Percentiles rank a stretch among this genome's conserved stretches.
These are phyloP conservation scores for Aleiodes leptofemur DNA, from an alignment of 2,888 invertebrate species.

Conservation along the genomic window DNA sequence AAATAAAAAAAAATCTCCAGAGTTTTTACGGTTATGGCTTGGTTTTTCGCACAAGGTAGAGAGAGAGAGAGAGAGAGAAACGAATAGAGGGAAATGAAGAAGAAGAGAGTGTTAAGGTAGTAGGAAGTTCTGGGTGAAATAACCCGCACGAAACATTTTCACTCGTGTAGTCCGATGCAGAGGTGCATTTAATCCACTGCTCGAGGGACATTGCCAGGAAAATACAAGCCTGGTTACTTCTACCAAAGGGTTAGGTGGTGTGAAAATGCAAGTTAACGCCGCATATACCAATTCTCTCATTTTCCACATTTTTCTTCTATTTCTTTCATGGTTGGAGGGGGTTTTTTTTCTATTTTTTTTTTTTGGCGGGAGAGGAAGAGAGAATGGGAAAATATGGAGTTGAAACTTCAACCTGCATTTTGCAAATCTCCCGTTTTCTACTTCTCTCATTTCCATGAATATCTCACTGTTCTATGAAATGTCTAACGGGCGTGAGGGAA, in stretches of 20 bases:
- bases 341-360: not conserved
- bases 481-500: constrained; percentile 15
- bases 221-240: constrained; percentile 9
- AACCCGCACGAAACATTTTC: constrained; percentile 15
- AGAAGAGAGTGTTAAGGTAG: not conserved
- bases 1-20: too few species aligned
- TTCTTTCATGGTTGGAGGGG: not conserved
- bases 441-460: constrained; percentile 35
- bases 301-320: not conserved
- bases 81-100: too few species aligned
- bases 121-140: constrained; percentile 8
- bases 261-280: constrained; percentile 5
- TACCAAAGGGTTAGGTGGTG: constrained; percentile 1
- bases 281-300: not conserved
- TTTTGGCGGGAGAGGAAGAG: not conserved
- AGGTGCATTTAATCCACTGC: constrained; percentile 26
- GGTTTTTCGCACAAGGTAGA: too few species aligned
- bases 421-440: not conserved
- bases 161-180: constrained; percentile 10
- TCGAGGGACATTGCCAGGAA: constrained; percentile 21
- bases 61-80: too few species aligned
- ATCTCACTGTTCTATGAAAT: constrained; percentile 9
- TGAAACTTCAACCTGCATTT: constrained; percentile 15
- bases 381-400: constrained; percentile 11
- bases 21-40: too few species aligned